Base-by-base conservation (phyloP, 2,888 invertebrate species). In the Drosophila pegasa region DNA sequence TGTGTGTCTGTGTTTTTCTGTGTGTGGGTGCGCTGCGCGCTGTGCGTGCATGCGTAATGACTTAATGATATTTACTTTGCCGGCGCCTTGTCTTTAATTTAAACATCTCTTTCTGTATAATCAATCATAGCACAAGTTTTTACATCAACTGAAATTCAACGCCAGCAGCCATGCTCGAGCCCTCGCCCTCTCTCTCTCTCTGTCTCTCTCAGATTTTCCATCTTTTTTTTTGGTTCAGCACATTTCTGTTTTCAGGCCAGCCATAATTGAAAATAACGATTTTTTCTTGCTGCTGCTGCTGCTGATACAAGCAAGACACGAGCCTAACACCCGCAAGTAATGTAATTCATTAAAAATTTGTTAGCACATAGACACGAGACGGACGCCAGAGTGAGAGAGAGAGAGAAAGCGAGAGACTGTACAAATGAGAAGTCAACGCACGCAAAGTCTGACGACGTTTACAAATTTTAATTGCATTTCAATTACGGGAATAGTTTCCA, bases 401-500 rank as follows among this genome's bases (percentile, higher is more conserved):
- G 12, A 20, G 31, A 9, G 29, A 14, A 6, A 55, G 18, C 20
- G 16, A 27, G 40, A 55, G 31, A 35, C 45, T 56, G 51, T 47
- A 14, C 48, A 12, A 43, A 38, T 41, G 41, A 52, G 59, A 71
- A 78, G 86, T 87, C 82, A 83, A 85, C 73, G 86, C 54, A 85
- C 88, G 86, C 67, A 67, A 58, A 27, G 55, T 45, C 54, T 54
- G 51, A 57, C 55, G 79, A 80, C 75, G 82, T 62, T 82, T 80
- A 76, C 71, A 76, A 77, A 80, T 90, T 90, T 88, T 90, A 90
- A 90, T 91, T 90, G 87, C 90, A 90, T 89, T 90, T 90, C 89
- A 88, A 90, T 91, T 89, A 90, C 75, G 77, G 74, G 79, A 89
- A 87, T 87, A 88, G 82, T 87, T 89, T 70, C 50, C 65, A 47